Base-by-base conservation (phyloP, 1,140 invertebrate species). In the Chionoecetes opilio region DNA sequence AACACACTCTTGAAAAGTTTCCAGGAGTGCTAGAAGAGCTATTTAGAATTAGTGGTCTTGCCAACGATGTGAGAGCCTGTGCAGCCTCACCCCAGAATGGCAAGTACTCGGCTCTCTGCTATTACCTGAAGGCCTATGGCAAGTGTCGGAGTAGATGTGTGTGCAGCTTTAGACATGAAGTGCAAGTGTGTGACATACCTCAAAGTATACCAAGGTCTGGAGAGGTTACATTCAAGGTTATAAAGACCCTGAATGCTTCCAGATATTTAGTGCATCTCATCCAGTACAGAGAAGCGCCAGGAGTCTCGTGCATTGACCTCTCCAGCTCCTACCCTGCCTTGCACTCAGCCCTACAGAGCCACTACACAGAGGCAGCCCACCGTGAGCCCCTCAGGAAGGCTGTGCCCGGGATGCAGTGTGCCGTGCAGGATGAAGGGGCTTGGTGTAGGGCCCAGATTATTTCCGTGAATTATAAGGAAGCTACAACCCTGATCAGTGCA, bases 41-140 rank as follows among this genome's bases (percentile, higher is more conserved):
- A 63, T 26, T 85, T 26, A 94, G 94, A 41, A 17, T 91, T 21
- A 63, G 89, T 91, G 41, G 75, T n/a, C 14, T 35, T 84, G 82
- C 90, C 6, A 29, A 46, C 21, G 41, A 86, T 53, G 2, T 38
- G 14, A 21, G 46, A 82, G 0, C 29, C 35, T 21, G 46, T 92
- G 82, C 17, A 34, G 37, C 90, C 11, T 5, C 82, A 29, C 8
- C 31, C 21, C 26, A 31, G 2, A 14, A 75, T 75, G n/a, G 2
- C 32, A 75, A 37, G 29, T 37, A 63, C 32, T 87, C 32, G 5
- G 90, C 94, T 75, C 34, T 95, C 0, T 95, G 94, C 92, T 92
- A 95, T 31, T 95, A 92, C 91, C 82, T 95, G 11, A 95, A 95
- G 53, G 94, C 94, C 46, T 95, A 95, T 75, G 94, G 94, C 5